Base-by-base conservation (phyloP, 2,888 invertebrate species). In the Synergus itoensis region DNA sequence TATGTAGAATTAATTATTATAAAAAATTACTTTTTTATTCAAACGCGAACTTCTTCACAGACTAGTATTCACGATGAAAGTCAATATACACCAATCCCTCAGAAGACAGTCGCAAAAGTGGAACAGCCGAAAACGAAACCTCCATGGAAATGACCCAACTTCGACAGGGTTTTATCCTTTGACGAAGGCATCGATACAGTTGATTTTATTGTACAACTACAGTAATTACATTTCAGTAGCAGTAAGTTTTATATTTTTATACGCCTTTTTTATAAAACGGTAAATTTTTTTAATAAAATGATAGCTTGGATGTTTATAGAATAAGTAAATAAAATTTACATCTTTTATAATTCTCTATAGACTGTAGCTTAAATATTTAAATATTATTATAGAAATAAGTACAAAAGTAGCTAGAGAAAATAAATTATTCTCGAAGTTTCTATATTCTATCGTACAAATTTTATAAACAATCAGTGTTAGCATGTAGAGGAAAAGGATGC, bases 131-230 rank as follows among this genome's bases (percentile, higher is more conserved):
- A 84, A 77, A 82, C 79, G 12, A 92, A 92, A 79, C 92, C 92
- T 9, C 92, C 92, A n/a, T 92, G 92, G 92, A 92, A 92, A 88
- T 92, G 89, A 90, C 84, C 67, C 18, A 64, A 28, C 28, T 21
- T 36, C 69, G 41, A 78, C 41, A 62, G 75, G 82, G 81, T 81
- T 63, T 79, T 77, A 63, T 80, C 81, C 36, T 78, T 79, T 18
- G 81, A 86, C 63, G 67, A 79, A 76, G 89, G 90, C 18, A 75
- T 89, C 16, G 88, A 90, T 77, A 89, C 89, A 84, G 87, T 89
- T 75, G 89, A 88, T 76, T 73, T 36, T 73, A 40, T 40, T 36
- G 11, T 73, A 73, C 28, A 73, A 77, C 21, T 40, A 67, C 28
- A 73, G 77, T 82, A 45, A 4, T 73, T 28, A 77, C 77, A 79